These are phyloP conservation scores for Cercocebus atys DNA, from an alignment of 2,113 vertebrate species.

Conservation along the genomic window DNA sequence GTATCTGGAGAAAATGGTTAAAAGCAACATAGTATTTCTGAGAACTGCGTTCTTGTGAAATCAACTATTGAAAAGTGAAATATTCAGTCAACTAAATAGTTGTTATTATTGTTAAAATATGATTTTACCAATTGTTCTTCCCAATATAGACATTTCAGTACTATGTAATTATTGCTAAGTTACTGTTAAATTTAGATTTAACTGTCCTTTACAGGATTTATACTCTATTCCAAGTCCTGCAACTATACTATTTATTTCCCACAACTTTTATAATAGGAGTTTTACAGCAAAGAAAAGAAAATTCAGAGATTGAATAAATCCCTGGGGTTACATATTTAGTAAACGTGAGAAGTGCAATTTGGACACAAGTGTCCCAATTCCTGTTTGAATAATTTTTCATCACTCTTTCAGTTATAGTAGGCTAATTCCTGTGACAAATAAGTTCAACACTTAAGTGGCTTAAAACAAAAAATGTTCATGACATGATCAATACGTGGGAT, in stretches of 20 bases:
- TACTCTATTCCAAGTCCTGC: neutral
- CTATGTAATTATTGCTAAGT: neutral
- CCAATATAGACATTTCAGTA: neutral
- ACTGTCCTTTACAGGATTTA: neutral
- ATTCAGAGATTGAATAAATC: constrained; percentile 1
- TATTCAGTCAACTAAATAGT: neutral
- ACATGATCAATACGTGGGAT: neutral
- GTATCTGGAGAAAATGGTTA: constrained; percentile 35
- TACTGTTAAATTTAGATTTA: neutral
- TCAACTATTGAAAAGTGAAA: constrained; percentile 11
- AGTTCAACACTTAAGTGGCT: neutral
- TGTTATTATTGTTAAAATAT: neutral
- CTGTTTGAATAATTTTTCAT: constrained; percentile 16
- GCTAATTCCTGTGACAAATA: neutral
- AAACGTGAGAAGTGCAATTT: neutral
- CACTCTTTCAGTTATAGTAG: neutral
- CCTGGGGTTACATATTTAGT: neutral
- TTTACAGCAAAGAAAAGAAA: constrained; percentile 20
- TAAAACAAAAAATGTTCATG: neutral
- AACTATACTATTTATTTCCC: constrained; percentile 1
- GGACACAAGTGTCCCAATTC: neutral
- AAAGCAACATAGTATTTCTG: neutral
- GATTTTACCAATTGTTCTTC: neutral
- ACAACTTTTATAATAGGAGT: neutral
- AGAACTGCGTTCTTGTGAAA: neutral